Percentiles rank a stretch among this genome's conserved stretches.
Conservation (phyloP, 1,140 invertebrate species). For the Panagrolaimus sp. region DNA sequence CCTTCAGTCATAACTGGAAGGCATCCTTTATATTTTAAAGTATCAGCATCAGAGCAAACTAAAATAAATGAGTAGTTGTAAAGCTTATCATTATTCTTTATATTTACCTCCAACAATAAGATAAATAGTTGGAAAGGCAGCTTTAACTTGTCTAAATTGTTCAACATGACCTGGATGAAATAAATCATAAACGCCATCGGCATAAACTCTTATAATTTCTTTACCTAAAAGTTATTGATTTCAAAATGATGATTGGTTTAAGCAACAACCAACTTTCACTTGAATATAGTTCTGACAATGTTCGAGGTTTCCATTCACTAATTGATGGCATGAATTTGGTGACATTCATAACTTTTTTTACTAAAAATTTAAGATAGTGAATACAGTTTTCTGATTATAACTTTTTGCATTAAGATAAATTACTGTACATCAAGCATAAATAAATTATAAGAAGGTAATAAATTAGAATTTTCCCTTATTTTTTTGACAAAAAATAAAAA, state of each 20-base stretch:
- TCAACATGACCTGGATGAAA: conserved; percentile 82
- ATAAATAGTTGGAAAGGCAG: conserved; percentile 89
- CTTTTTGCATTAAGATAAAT: no score
- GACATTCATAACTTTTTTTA: no score
- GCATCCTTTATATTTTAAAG: conserved; percentile 17
- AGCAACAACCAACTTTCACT: no score
- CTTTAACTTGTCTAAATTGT: conserved; percentile 94
- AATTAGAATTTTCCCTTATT: no score
- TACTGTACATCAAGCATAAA: no score
- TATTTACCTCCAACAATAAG: conserved; percentile 82
- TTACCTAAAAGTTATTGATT: neutral
- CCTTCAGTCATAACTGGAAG: conserved; percentile 21
- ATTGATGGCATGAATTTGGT: no score
- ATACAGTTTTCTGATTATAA: no score
- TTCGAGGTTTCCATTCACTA: neutral
- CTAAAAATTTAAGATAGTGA: no score
- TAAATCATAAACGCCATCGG: conserved; percentile 62
- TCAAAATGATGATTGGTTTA: no score
- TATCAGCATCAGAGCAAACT: conserved; percentile 31
- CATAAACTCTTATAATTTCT: conserved; percentile 59
- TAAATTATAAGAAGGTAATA: no score
- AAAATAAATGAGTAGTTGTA: neutral
- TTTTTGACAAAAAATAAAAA: no score
- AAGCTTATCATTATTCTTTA: neutral
- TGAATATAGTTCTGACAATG: neutral